Evolutionary conservation across 2,113 vertebrate species (phyloP).

Genomic region (Acanthisitta chloris): DNA sequence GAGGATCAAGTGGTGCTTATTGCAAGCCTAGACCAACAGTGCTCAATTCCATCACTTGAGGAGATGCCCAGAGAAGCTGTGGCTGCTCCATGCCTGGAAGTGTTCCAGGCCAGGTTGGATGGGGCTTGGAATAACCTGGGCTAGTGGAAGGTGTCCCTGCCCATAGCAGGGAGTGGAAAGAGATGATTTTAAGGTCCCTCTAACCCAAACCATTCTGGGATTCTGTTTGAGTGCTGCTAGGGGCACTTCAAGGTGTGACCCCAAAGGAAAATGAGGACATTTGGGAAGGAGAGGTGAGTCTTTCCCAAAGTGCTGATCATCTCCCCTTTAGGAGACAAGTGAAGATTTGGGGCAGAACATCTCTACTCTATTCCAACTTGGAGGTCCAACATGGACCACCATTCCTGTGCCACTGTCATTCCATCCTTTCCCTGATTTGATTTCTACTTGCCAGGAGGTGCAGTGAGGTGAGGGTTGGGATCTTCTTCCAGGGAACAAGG

Average conservation of each 20-base stretch:
- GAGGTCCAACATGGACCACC: neutral
- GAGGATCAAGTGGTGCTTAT: no score
- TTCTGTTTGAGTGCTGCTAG: fast-evolving
- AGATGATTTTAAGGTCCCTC: neutral
- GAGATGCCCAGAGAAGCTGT: neutral
- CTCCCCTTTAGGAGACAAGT: neutral
- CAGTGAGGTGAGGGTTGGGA: no score
- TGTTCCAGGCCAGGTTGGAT: neutral
- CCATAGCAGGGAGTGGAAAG: neutral
- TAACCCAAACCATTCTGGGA: neutral
- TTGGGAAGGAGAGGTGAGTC: neutral
- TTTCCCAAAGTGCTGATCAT: fast-evolving
- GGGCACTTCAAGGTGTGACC: fast-evolving
- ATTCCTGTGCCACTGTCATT: fast-evolving
- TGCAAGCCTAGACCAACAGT: neutral
- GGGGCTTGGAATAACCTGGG: neutral
- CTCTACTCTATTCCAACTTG: fast-evolving
- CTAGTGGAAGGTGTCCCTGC: neutral
- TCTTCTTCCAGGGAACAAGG: no score
- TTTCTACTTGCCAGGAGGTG: no score
- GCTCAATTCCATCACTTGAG: fast-evolving
- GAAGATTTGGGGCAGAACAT: neutral
- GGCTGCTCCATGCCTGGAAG: neutral
- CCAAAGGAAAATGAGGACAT: fast-evolving
- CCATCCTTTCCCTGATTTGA: neutral